Conservation (phyloP, 2,888 invertebrate species). For the Mongoloraphidia duomilia region DNA sequence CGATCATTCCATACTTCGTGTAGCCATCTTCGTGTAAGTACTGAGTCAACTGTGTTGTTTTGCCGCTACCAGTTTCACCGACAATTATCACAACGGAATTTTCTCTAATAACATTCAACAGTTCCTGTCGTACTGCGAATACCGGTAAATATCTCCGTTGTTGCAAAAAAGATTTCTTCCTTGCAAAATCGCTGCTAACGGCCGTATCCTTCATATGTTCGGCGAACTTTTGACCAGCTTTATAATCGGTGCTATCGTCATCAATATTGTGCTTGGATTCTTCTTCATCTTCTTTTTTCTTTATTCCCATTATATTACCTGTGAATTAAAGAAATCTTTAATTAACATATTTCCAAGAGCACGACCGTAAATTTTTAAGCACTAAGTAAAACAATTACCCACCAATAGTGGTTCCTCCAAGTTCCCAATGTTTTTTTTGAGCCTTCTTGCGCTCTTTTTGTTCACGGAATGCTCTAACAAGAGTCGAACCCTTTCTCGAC, state of each 20-base stretch:
- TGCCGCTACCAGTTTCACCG: constrained; percentile 89
- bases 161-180: constrained; percentile 66
- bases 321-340: constrained; percentile 14
- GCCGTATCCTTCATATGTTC: constrained; percentile 71
- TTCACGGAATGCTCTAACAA: constrained; percentile 83
- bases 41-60: constrained; percentile 95
- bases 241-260: constrained; percentile 68
- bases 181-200: constrained; percentile 72
- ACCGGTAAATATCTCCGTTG: constrained; percentile 88
- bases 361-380: neutral
- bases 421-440: constrained; percentile 98
- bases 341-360: neutral
- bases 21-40: constrained; percentile 96
- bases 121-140: constrained; percentile 87
- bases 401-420: constrained; percentile 90
- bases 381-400: constrained; percentile 8
- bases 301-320: constrained; percentile 92
- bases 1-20: constrained; percentile 83
- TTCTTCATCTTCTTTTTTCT: constrained; percentile 62
- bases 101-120: constrained; percentile 80
- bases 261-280: constrained; percentile 48
- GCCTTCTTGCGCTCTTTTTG: constrained; percentile 94
- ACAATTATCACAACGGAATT: constrained; percentile 93
- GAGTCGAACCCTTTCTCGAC: constrained; percentile 82
- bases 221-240: constrained; percentile 91